Base-by-base conservation (phyloP, 2,888 invertebrate species). In the Alloscopus bannaensis region DNA sequence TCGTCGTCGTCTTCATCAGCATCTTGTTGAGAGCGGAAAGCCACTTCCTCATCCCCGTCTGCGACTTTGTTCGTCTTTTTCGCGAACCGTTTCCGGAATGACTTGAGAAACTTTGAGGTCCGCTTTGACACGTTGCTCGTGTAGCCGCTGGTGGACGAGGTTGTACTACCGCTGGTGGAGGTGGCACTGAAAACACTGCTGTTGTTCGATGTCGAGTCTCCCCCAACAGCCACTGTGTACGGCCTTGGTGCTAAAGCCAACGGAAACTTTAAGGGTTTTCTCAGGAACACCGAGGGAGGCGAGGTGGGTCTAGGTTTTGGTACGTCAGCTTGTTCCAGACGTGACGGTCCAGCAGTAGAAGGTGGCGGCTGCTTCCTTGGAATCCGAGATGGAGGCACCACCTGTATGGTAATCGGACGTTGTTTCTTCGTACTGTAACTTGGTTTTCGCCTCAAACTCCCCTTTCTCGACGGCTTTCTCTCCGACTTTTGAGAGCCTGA, bases 61-160 rank as follows among this genome's bases (percentile, higher is more conserved):
- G 57, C 76, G 26, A 76, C 69, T 52, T 62, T 68, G 31, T 76
- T 76, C 42, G 47, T 68, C 45, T 69, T 76, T 52, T 76, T 76
- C 18, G 69, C 76, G 50, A 69, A 76, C 1, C 69, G 57, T 18
- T 76, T 76, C 3, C 76, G 68, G 45, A 76, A 76, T 1, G 69
- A 76, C 24, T 69, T 68, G 4, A 76, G 22, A 60, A 76, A 52
- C 13, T 18, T 1, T 29, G 76, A 69, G 6, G 76, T 66, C 47
- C 55, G 28, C 29, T 60, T 47, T 1, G 69, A 62, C 0, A 76
- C 69, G 42, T 69, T 69, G 45, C 76, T 69, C 18, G 60, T 76
- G 68, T 68, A 69, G 22, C 69, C 68, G 31, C 69, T 69, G 16
- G 24, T 68, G 18, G 31, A 36, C 28, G 42, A 42, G 8, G 31